phyloP scores from a whole-genome alignment of 2,888 invertebrate genomes.

The Zaprionus lineosus region DNA sequence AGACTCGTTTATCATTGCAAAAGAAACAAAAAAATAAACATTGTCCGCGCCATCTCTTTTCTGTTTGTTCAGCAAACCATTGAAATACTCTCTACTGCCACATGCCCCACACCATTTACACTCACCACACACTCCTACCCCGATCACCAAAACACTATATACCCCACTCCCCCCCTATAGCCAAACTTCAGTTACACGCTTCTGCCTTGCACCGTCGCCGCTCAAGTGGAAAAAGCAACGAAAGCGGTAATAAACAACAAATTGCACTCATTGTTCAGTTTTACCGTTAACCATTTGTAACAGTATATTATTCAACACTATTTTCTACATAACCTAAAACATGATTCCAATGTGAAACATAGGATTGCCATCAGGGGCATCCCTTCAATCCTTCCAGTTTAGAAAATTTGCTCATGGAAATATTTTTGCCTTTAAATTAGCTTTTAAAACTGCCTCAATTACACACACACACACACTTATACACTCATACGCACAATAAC shows the following conservation, averaged over 20 bases:
- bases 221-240: conserved; percentile 47
- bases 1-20: conserved; percentile 36
- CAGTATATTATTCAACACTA: conserved; percentile 23
- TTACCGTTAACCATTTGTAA: conserved; percentile 27
- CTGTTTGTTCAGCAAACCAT: conserved; percentile 30
- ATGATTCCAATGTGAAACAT: too few relatives aligned
- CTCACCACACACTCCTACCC: not conserved
- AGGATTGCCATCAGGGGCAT: too few relatives aligned
- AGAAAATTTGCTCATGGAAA: too few relatives aligned
- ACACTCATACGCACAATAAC: not conserved
- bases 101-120: not conserved
- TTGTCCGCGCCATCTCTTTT: conserved; percentile 34
- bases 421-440: too few relatives aligned
- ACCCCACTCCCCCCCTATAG: not conserved
- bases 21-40: too few relatives aligned
- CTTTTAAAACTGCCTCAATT: too few relatives aligned
- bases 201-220: conserved; percentile 14
- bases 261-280: conserved; percentile 56
- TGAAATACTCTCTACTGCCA: not conserved
- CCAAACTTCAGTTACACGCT: conserved; percentile 28
- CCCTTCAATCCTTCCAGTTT: too few relatives aligned
- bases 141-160: too few relatives aligned
- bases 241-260: conserved; percentile 63
- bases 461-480: too few relatives aligned
- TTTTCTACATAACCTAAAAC: not conserved